These are phyloP conservation scores for Tursiops truncatus DNA, from an alignment of 2,113 vertebrate species.

Conservation along the genomic window DNA sequence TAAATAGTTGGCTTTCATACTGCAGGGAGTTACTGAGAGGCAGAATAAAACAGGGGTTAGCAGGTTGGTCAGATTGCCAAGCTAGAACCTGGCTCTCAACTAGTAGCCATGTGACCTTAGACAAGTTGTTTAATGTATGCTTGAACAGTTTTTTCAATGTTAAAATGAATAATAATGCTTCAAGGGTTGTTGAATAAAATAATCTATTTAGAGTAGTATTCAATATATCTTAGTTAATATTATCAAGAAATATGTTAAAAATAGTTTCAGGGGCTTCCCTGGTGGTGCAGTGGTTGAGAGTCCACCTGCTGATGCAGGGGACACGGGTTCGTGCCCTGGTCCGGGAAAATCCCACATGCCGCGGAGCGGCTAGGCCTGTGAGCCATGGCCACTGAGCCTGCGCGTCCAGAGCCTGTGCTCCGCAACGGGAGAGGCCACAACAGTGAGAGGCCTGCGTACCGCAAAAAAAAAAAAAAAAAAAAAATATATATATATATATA, in stretches of 20 bases:
- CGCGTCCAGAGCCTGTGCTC: too few relatives aligned
- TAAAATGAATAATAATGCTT: background rate
- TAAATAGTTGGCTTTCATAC: background rate
- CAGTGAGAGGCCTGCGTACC: too few relatives aligned
- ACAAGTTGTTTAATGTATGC: background rate
- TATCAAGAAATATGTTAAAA: background rate
- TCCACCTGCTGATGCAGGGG: too few relatives aligned
- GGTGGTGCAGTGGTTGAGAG: too few relatives aligned
- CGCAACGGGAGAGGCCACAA: too few relatives aligned
- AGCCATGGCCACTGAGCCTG: too few relatives aligned
- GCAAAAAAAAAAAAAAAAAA: background rate
- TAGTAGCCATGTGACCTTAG: background rate
- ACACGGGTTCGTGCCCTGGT: too few relatives aligned
- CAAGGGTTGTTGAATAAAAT: background rate
- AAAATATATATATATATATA: background rate
- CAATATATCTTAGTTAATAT: background rate
- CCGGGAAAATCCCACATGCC: too few relatives aligned
- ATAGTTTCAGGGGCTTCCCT: background rate
- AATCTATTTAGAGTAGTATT: background rate
- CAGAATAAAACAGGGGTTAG: background rate
- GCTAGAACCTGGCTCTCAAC: background rate
- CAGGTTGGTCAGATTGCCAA: background rate
- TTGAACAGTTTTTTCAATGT: slow-evolving; percentile 15
- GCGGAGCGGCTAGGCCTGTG: too few relatives aligned
- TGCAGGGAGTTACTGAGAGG: background rate